Evolutionary conservation across 1,140 invertebrate genomes (phyloP), one percentile per base, ranked within the genome.

Genomic region (Elysia chlorotica): DNA sequence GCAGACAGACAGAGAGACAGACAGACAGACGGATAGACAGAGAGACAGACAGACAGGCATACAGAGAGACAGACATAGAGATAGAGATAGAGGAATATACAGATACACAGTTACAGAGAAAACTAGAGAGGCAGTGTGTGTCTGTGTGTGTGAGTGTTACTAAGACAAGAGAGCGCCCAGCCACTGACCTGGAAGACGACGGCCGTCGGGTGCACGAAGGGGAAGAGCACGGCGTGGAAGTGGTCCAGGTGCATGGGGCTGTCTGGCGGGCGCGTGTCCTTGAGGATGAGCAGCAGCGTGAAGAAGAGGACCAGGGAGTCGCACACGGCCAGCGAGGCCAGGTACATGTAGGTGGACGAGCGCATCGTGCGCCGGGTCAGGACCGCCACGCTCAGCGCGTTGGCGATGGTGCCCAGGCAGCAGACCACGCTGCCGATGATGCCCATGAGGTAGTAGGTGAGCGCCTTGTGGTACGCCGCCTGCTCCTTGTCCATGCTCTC

Each of bases 121-220:
- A n/a, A n/a, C n/a, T n/a, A n/a, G n/a, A n/a, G n/a, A n/a, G n/a
- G n/a, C n/a, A n/a, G n/a, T n/a, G n/a, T n/a, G n/a, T n/a, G n/a
- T n/a, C n/a, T n/a, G n/a, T n/a, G n/a, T n/a, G n/a, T n/a, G n/a
- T n/a, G n/a, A n/a, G n/a, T n/a, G n/a, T n/a, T n/a, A n/a, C n/a
- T n/a, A n/a, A n/a, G n/a, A n/a, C n/a, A n/a, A n/a, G n/a, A n/a
- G n/a, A n/a, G n/a, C n/a, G n/a, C n/a, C n/a, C n/a, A n/a, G n/a
- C n/a, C n/a, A n/a, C 73, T 87, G 38, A 87, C 82, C 66, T 87
- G 83, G 67, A 85, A 86, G 23, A 83, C 85, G 31, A 87, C 74
- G 41, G 82, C 81, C 0, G 77, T 66, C 2, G 85, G 82, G 73
- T 86, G 85, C 5, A 87, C 73, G 65, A 78, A 82, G 14, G 85